Base-by-base conservation (phyloP, 2,888 invertebrate species). In the Hemistola chrysoprasaria region DNA sequence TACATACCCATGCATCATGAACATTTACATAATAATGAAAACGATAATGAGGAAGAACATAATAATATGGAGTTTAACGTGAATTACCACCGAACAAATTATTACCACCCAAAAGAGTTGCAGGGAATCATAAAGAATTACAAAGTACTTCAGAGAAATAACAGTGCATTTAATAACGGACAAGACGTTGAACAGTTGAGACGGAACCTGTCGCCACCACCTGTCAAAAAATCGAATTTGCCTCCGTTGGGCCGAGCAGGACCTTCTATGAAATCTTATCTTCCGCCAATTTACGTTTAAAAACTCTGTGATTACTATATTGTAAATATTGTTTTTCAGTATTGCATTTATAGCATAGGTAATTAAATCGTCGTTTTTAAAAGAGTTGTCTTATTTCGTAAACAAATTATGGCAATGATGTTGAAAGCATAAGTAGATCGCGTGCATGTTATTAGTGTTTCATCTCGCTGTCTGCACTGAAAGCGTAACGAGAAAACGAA, bases 161-260 rank as follows among this genome's bases (percentile, higher is more conserved):
- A 74, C 41, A 71, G 65, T 45, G 56, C 58, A 22, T 65, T 65
- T 11, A 72, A 65, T 22, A 40, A 46, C n/a, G 65, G 68, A 22
- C 62, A 68, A 46, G 58, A 64, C 30, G 58, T 63, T 25, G 70
- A 68, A 50, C 62, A 67, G 34, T 48, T 70, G 22, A 60, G 55
- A 44, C 69, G 71, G 50, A 74, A 77, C 45, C 47, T 71, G 32
- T 68, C 65, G 26, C 74, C 76, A 31, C 69, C 71, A 21, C 68
- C 78, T n/a, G 50, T 72, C 7, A 79, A 74, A 65, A 59, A 65
- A 3, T 60, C 71, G 6, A 73, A 69, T 46, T 60, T 84, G 33
- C 88, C 86, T 2, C 87, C 85, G 0, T 58, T 88, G 47, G 88
- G 88, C 2, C 66, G 88, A 40, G 87, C 87, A 3, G 88, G 88